Evolutionary conservation across 2,888 invertebrate species (phyloP).

Genomic region (Exephanes ischioxanthus): DNA sequence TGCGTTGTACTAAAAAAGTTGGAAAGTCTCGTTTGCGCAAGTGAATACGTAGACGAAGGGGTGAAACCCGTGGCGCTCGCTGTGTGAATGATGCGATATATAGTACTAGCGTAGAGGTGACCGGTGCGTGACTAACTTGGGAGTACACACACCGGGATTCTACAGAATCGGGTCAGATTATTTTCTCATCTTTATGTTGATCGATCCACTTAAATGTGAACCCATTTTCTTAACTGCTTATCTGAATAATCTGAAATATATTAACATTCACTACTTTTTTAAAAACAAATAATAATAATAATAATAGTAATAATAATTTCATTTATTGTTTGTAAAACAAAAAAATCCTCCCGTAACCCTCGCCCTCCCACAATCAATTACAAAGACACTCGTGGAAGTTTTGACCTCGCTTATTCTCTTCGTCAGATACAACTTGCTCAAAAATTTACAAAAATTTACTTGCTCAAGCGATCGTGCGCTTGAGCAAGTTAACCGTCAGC

Average conservation of each 20-base stretch:
- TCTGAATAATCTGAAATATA: background rate
- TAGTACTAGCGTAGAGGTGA: conserved; percentile 50
- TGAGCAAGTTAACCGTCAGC: background rate
- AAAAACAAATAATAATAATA: background rate
- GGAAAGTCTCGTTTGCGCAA: conserved; percentile 25
- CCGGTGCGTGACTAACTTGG: conserved; percentile 76
- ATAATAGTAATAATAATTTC: too few species aligned
- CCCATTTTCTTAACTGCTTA: conserved; percentile 53
- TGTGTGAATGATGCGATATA: conserved; percentile 36
- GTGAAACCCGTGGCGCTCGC: conserved; percentile 17
- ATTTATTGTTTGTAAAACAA: too few species aligned
- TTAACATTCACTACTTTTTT: conserved; percentile 3
- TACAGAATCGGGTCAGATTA: conserved; percentile 75
- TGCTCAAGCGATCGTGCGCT: conserved; percentile 17
- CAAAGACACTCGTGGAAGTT: background rate
- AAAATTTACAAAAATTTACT: conserved; percentile 11
- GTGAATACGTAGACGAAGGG: conserved; percentile 44
- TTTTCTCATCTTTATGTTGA: conserved; percentile 66
- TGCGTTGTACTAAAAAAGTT: conserved; percentile 26
- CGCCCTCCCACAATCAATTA: background rate
- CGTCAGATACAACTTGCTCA: background rate
- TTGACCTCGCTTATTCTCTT: background rate
- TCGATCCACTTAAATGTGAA: conserved; percentile 61
- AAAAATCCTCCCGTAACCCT: too few species aligned
- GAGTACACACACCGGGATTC: conserved; percentile 70